Conservation (phyloP, 2,888 invertebrate genomes). For the Andrena fulva region DNA sequence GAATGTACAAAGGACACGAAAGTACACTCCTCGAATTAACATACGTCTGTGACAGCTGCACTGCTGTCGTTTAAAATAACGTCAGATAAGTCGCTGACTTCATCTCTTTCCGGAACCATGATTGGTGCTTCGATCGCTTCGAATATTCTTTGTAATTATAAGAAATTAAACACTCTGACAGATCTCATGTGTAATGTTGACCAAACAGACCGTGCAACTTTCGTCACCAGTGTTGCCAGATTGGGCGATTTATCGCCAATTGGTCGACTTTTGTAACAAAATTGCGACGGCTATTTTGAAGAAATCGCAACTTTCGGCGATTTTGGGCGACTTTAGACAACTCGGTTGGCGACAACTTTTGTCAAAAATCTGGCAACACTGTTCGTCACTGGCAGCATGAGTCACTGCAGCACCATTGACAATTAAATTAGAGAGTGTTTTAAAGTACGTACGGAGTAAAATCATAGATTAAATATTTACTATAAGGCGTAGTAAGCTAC, state of each 20-base stretch:
- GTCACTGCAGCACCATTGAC: constrained; percentile 9
- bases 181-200: not conserved
- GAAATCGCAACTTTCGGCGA: no score
- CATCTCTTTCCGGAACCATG: constrained; percentile 46
- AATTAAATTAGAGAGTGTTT: not conserved
- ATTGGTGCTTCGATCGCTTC: not conserved
- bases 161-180: constrained; percentile 3
- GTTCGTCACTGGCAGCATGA: not conserved
- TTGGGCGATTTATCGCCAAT: no score
- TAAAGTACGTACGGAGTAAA: not conserved
- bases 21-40: constrained; percentile 1
- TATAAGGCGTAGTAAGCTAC: not conserved
- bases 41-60: constrained; percentile 47
- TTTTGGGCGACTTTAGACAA: no score
- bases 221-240: no score
- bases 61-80: constrained; percentile 60
- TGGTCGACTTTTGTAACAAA: no score
- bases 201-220: not conserved
- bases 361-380: no score
- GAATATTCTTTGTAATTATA: not conserved
- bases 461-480: not conserved
- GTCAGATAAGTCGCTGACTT: constrained; percentile 60
- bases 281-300: no score
- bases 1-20: not conserved
- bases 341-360: no score